Evolutionary conservation across 1,140 invertebrate species (phyloP).

Genomic region (Drosophila eugracilis): DNA sequence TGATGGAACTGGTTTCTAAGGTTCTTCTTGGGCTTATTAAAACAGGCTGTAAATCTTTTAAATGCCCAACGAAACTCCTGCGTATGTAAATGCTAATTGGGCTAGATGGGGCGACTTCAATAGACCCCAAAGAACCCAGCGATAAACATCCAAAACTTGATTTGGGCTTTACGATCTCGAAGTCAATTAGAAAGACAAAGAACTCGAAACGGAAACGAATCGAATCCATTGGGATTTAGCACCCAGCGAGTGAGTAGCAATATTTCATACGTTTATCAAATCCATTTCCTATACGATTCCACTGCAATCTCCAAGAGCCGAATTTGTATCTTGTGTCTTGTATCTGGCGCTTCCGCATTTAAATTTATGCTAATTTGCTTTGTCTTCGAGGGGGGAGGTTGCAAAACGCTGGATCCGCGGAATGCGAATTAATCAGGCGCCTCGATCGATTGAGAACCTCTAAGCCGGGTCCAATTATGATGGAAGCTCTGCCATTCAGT

Average conservation of each 20-base stretch:
- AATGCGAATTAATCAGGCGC: constrained; percentile 44
- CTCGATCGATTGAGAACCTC: constrained; percentile 30
- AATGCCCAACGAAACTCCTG: no score
- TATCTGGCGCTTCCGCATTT: constrained; percentile 64
- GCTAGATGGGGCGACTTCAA: constrained; percentile 2
- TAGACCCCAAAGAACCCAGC: constrained; percentile 14
- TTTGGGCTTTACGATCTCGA: neutral
- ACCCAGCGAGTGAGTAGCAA: constrained; percentile 38
- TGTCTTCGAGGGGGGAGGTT: constrained; percentile 33
- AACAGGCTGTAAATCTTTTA: constrained; percentile 12
- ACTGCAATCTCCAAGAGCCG: constrained; percentile 33
- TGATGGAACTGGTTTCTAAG: constrained; percentile 35
- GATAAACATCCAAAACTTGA: constrained; percentile 20
- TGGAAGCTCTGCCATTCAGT: constrained; percentile 57
- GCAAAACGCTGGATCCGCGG: constrained; percentile 34
- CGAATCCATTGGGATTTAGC: constrained; percentile 34
- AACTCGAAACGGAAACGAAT: constrained; percentile 50
- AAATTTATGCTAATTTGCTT: constrained; percentile 69
- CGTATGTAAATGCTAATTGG: constrained; percentile 43
- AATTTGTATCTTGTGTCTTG: constrained; percentile 38
- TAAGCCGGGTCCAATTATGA: constrained; percentile 35
- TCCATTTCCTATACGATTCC: constrained; percentile 55
- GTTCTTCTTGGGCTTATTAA: constrained; percentile 18
- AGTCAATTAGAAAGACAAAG: constrained; percentile 67
- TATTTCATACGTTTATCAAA: constrained; percentile 34